Evolutionary conservation across 1,140 invertebrate species (phyloP).

Genomic region (Sogatella furcifera): DNA sequence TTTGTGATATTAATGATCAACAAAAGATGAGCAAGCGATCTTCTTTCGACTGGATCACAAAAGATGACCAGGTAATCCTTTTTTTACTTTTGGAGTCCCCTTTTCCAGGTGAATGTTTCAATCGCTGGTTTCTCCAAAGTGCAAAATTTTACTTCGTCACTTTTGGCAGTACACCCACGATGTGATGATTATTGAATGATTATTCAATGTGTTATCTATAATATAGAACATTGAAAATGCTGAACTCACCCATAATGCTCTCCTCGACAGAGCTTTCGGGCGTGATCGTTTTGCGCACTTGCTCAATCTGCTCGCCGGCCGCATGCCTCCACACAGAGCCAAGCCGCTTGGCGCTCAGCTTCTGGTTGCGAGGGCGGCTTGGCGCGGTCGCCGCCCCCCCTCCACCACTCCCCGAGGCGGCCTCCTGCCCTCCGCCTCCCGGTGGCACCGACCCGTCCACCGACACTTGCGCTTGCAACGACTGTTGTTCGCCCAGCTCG

Average conservation of each 20-base stretch:
- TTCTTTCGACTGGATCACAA: too few relatives aligned
- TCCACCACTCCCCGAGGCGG: not conserved
- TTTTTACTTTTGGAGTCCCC: too few relatives aligned
- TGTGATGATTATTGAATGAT: too few relatives aligned
- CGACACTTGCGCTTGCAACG: not conserved
- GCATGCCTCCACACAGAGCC: constrained; percentile 28
- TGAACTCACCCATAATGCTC: constrained; percentile 24
- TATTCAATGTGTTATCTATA: too few relatives aligned
- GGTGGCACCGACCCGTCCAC: not conserved
- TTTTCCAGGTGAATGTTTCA: too few relatives aligned
- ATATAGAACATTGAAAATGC: too few relatives aligned
- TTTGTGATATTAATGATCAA: too few relatives aligned
- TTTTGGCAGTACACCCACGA: too few relatives aligned
- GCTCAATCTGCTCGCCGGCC: constrained; percentile 25
- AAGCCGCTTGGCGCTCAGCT: constrained; percentile 22
- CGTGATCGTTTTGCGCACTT: constrained; percentile 21
- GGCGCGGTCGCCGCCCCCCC: not conserved
- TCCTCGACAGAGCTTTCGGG: constrained; percentile 22
- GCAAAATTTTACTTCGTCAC: too few relatives aligned
- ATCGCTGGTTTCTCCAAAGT: too few relatives aligned
- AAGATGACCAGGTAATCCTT: too few relatives aligned
- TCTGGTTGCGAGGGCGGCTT: constrained; percentile 4
- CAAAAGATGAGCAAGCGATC: too few relatives aligned
- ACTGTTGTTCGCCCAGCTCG: not conserved
- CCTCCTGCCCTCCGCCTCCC: not conserved